phyloP scores from a whole-genome alignment of 2,113 vertebrate species.

The Pituophis catenifer region DNA sequence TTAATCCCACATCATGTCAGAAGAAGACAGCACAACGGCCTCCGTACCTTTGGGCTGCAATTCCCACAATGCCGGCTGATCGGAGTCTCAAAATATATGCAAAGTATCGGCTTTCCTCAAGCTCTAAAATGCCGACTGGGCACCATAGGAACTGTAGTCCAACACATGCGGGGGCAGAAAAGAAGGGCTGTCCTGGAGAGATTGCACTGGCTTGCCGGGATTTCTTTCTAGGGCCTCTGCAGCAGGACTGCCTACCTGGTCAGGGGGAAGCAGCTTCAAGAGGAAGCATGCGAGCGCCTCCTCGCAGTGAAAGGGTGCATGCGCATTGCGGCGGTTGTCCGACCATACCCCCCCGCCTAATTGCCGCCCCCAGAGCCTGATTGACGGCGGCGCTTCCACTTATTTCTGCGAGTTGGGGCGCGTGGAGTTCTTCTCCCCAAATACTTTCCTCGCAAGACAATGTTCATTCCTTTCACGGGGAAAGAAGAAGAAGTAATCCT shows the following conservation, averaged over 20 bases:
- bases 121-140: neutral
- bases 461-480: neutral
- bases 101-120: neutral
- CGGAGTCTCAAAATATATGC: neutral
- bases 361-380: neutral
- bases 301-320: conserved; percentile 83
- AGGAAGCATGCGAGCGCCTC: conserved; percentile 89
- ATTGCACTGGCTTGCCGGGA: neutral
- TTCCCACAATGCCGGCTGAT: neutral
- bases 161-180: neutral
- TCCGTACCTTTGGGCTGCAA: neutral
- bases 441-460: neutral
- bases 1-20: neutral
- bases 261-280: conserved; percentile 83
- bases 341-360: no score
- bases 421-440: neutral
- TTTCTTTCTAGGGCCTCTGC: neutral
- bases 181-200: neutral
- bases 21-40: neutral
- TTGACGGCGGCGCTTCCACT: neutral
- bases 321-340: neutral
- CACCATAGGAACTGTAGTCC: neutral
- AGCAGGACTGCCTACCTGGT: conserved; percentile 74
- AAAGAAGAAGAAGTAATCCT: neutral
- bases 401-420: neutral